These are phyloP conservation scores for Chelonus insularis DNA, from an alignment of 1,140 invertebrate species.

Conservation along the genomic window DNA sequence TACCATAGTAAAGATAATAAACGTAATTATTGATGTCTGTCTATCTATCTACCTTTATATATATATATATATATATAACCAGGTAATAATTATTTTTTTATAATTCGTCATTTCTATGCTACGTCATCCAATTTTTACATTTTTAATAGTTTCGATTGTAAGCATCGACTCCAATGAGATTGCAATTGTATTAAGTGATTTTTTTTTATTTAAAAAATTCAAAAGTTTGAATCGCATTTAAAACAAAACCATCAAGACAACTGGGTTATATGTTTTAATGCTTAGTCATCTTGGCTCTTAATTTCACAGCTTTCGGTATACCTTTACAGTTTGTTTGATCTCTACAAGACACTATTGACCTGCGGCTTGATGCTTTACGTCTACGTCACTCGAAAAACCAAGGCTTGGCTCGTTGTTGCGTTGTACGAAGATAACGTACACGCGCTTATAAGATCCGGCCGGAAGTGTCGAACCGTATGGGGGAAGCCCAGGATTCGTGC, in stretches of 20 bases:
- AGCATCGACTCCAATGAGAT: too few species aligned
- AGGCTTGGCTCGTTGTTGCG: conserved; percentile 56
- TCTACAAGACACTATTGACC: conserved; percentile 18
- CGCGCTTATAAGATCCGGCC: conserved; percentile 33
- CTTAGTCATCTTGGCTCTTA: conserved; percentile 9
- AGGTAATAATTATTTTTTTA: background rate
- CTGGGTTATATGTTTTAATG: background rate
- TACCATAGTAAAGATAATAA: background rate
- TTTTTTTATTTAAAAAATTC: too few species aligned
- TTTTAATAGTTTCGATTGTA: too few species aligned
- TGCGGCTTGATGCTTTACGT: conserved; percentile 23
- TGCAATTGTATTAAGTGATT: too few species aligned
- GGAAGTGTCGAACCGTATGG: conserved; percentile 33
- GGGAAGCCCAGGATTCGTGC: background rate
- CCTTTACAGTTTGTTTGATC: conserved; percentile 1
- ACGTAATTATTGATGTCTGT: background rate
- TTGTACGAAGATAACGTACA: conserved; percentile 44
- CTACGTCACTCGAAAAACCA: conserved; percentile 57
- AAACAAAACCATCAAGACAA: too few species aligned
- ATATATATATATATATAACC: background rate
- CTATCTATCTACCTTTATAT: background rate
- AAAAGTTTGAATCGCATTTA: too few species aligned
- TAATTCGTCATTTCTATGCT: background rate
- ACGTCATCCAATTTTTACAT: background rate
- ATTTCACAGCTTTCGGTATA: conserved; percentile 13